Percentiles rank a stretch among this genome's conserved stretches.
These are phyloP conservation scores for Hippocampus abdominalis DNA, from an alignment of 2,113 vertebrate genomes.

Conservation along the genomic window DNA sequence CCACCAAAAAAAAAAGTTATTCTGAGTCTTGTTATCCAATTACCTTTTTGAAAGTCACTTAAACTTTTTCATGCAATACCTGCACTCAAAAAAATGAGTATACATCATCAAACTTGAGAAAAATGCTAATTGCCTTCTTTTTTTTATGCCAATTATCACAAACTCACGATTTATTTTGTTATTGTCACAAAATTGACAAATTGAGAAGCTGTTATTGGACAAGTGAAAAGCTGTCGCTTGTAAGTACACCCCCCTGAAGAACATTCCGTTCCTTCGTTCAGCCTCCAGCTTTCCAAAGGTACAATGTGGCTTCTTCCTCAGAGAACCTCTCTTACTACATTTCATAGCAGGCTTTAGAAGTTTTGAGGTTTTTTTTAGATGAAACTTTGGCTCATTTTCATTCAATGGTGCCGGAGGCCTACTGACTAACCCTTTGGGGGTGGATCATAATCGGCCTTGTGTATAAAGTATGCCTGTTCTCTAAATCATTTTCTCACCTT, in stretches of 20 bases:
- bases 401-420: neutral
- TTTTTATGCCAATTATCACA: neutral
- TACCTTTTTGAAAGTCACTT: no score
- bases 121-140: neutral
- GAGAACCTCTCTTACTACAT: neutral
- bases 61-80: no score
- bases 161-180: neutral
- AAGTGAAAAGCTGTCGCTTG: neutral
- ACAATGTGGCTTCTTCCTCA: neutral
- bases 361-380: neutral
- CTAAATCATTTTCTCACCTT: no score
- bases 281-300: neutral
- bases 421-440: neutral
- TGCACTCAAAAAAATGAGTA: neutral
- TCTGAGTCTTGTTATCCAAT: no score
- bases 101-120: neutral
- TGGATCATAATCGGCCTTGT: neutral
- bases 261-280: neutral
- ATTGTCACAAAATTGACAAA: neutral
- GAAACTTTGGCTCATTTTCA: no score
- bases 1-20: no score
- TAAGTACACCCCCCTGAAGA: neutral
- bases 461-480: no score
- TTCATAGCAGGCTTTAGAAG: neutral
- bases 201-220: neutral